Evolutionary conservation across 2,888 invertebrate genomes (phyloP), one percentile per base, ranked within the genome.

Genomic region (Megaustenia siamemsis): DNA sequence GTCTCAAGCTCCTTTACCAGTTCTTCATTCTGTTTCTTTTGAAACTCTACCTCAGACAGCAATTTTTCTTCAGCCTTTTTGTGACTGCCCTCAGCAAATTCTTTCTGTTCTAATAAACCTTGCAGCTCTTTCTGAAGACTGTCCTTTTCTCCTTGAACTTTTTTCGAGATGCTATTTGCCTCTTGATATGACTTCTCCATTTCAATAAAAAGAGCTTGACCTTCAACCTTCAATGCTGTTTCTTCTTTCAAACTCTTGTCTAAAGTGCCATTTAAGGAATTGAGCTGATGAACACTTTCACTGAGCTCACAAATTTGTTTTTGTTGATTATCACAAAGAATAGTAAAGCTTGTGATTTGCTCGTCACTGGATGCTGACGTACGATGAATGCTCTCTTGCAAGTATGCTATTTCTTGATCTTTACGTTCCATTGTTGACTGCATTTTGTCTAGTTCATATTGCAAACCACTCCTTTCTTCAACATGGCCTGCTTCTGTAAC

Each of bases 361-460:
- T 85, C 82, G 38, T 82, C 78, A 71, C 77, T 76, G 32, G 82
- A 43, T 32, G 18, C 56, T 12, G 32, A n/a, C 5, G 35, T 73
- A 8, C 53, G 32, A 0, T n/a, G 32, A 35, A 82, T 32, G 4
- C 56, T 68, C 40, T 79, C 75, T 6, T 75, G 40, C 56, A 84
- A 38, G 8, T 18, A 28, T n/a, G 1, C 24, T 40, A 75, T 84
- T 35, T 86, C 84, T 73, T 75, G n/a, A 15, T 82, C 82, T 6
- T 78, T 60, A n/a, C 21, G 18, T 24, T 63, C 49, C 15, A 85
- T 10, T 0, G n/a, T 49, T 10, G 73, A 32, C 60, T 78, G 82
- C 40, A 76, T 21, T 35, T 83, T 80, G 56, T 83, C 80, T n/a
- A 75, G 6, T 53, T 85, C 83, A 63, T 24, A 76, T 45, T 53